Evolutionary conservation across 1,140 invertebrate genomes (phyloP), one percentile per base, ranked within the genome.

Genomic region (Odontomachus brunneus): DNA sequence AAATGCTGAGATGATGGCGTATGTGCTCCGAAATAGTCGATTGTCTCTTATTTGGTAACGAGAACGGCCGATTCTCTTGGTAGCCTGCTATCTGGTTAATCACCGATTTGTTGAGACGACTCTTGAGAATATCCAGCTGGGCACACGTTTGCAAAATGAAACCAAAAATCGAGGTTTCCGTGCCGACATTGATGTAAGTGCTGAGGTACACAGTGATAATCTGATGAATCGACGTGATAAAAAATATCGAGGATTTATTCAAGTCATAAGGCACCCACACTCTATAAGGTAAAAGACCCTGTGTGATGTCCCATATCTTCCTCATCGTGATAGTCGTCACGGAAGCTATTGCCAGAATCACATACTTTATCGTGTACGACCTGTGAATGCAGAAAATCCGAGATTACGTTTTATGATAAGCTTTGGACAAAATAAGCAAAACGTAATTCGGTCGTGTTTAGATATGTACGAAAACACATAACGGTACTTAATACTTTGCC

Each of bases 291-390:
- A 84, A 49, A 14, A 57, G 17, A 26, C 53, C 62, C 22, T 83
- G 19, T 4, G 48, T 69, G 19, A 48, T 17, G 1, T 62, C 33
- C 17, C 62, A 33, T 3, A 82, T 5, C 26, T 57, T 55, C 53
- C 80, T 22, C 38, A 82, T 14, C 22, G 48, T 74, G 3, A 63
- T 62, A 0, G 57, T 24, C 12, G 26, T 74, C 4, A 63, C 26
- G 1, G 80, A 82, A 19, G 9, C 15, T 7, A 9, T 48, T n/a
- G 51, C 66, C 19, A 48, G 67, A 33, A 67, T 24, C 1, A 48
- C 78, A 60, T 84, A 85, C 51, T 44, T 75, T 69, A 53, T 78
- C 26, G 73, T 65, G 24, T 33, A 80, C 59, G 57, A 53, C 69
- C 69, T 84, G 82, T 12, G 57, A 73, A 72, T 59, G 2, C 26